Evolutionary conservation across 2,113 vertebrate genomes (phyloP), one percentile per base, ranked within the genome.

Genomic region (Oryctolagus cuniculus): DNA sequence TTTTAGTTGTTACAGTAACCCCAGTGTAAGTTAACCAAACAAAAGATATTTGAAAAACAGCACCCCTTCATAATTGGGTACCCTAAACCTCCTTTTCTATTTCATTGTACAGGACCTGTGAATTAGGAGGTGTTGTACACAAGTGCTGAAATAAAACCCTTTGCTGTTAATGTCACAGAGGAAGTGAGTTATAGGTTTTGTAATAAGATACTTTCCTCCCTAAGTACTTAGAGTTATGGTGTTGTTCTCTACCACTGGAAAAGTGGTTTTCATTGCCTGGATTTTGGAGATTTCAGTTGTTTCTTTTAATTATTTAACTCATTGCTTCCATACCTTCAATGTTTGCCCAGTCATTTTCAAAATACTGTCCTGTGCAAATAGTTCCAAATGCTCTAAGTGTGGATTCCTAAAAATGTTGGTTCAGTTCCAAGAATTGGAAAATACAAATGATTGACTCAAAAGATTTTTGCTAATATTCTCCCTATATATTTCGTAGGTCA

Each of bases 11-110:
- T 97, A 95, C 51, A 0, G 17, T 77, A 67, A 90, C 24, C 79
- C 6, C 31, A 89, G 81, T 6, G 95, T 73, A 96, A 96, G 89
- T 70, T 16, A 87, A 81, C 53, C 95, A 97, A 97, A 94, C 27
- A 96, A 78, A 93, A 90, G 25, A 11, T 63, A 72, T 13, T 10
- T 34, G 66, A 95, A 79, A 97, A 96, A 69, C 21, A 92, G 8
- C 17, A 78, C 29, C 16, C 25, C 77, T 91, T 94, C 70, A 81
- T 93, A 53, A 92, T 25, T 31, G 55, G 72, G 87, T 61, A 90
- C 63, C 25, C 63, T 87, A 19, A 93, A 58, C 95, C 36, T 3
- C 36, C 80, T 4, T 58, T 96, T 85, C 73, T 94, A 9, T 91
- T 69, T 93, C 55, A 31, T 53, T 11, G 51, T 83, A 84, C 24